Base-by-base conservation (phyloP, 1,140 invertebrate species). In the Cardiocondyla obscurior region DNA sequence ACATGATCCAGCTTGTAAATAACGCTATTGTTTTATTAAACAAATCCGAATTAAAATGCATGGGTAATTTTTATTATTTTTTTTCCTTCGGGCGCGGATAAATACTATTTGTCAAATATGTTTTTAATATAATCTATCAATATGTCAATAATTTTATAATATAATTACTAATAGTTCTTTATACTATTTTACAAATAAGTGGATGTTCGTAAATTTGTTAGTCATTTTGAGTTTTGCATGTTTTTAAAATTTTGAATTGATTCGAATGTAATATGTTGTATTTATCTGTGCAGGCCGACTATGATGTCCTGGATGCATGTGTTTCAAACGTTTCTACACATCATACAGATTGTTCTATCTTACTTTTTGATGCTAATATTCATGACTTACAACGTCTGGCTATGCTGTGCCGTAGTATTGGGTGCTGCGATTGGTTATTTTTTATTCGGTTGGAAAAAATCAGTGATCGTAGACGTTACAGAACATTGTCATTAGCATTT, bases 321-420 rank as follows among this genome's bases (percentile, higher is more conserved):
- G n/a, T 94, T 97, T 42, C 98, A 99, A 94, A 99, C 98, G 1
- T 88, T 97, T 10, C 95, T 99, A 6, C 98, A 99, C 92, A 95
- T 98, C 74, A 84, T 99, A 0, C 99, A 99, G 94, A 96, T 99
- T 65, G 96, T 97, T 3, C 93, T 99, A 36, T 98, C 97, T 22
- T 99, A 99, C 93, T 96, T 98, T 88, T 96, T 99, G 22, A 99
- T 99, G 99, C 94, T 99, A 93, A 97, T 99, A 77, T 99, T 99
- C 94, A 99, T 99, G 99, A 99, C 98, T 0, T 99, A 99, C 95
- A 99, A 99, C 92, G 96, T 97, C 22, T 99, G 97, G 97, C 95
- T 99, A 22, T 99, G 98, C 91, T 84, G 98, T 28, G 97, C 97
- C 4, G 96, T 99, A n/a, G 96, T 98, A 0, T 90, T 99, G 6